Percentiles rank a stretch among this genome's conserved stretches.
phyloP scores from a whole-genome alignment of 1,140 invertebrate species.

The Apis dorsata region DNA sequence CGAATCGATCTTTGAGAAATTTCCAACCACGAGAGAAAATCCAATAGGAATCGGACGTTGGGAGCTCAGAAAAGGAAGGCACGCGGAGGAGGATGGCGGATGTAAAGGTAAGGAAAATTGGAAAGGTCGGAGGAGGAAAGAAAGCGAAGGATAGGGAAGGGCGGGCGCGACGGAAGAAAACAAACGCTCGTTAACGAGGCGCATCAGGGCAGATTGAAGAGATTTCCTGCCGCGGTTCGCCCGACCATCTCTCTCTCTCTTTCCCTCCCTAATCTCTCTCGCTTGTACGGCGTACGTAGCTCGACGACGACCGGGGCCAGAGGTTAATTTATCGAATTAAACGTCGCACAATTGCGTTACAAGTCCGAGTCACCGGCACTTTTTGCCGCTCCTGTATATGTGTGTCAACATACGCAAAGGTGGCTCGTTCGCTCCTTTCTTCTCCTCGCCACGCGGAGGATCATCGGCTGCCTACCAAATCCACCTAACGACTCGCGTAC shows the following conservation, averaged over 20 bases:
- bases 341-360: conserved; percentile 75
- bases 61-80: background rate
- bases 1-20: too few species aligned
- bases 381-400: conserved; percentile 51
- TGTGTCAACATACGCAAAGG: conserved; percentile 1
- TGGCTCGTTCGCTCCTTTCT: background rate
- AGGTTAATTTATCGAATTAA: conserved; percentile 79
- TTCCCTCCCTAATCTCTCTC: conserved; percentile 44
- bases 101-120: background rate
- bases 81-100: background rate
- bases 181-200: conserved; percentile 78
- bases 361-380: conserved; percentile 70
- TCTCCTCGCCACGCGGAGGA: background rate
- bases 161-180: conserved; percentile 72
- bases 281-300: conserved; percentile 64
- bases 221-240: conserved; percentile 78
- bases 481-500: background rate
- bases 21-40: too few species aligned
- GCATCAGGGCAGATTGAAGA: conserved; percentile 78
- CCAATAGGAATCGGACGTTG: too few species aligned
- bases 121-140: background rate
- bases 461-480: background rate
- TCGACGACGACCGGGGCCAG: conserved; percentile 69
- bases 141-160: conserved; percentile 24
- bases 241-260: conserved; percentile 65